Evolutionary conservation across 2,888 invertebrate species (phyloP).

Genomic region (Temnothorax unifasciatus): DNA sequence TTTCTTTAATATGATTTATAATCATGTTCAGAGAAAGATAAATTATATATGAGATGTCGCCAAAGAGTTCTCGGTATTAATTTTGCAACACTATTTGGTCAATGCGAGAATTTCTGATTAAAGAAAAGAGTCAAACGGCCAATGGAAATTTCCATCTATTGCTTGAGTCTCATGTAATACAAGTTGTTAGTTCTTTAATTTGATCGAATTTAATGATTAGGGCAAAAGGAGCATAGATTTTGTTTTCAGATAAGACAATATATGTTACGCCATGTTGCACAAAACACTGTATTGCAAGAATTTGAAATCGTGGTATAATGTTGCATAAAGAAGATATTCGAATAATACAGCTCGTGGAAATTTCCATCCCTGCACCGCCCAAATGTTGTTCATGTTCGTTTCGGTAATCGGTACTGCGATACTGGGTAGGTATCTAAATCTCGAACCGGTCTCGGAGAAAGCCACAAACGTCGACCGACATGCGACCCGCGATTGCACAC

Average conservation of each 20-base stretch:
- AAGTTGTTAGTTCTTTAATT: background rate
- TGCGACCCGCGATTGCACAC: background rate
- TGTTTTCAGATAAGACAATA: background rate
- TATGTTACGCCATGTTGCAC: no score
- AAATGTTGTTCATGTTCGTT: constrained; percentile 20
- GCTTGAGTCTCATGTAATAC: background rate
- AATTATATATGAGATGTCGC: background rate
- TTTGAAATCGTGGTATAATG: background rate
- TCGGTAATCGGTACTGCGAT: background rate
- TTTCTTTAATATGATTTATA: background rate
- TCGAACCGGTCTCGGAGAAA: constrained; percentile 44
- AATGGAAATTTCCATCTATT: constrained; percentile 6
- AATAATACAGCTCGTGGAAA: background rate
- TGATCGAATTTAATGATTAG: background rate
- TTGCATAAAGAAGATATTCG: background rate
- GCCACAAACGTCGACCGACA: background rate
- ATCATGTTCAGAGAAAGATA: background rate
- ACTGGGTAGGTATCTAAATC: constrained; percentile 9
- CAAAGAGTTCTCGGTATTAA: background rate
- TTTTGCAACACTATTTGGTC: background rate
- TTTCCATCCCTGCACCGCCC: constrained; percentile 4
- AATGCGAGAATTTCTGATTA: background rate
- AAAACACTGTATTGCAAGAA: background rate
- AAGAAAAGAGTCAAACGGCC: background rate
- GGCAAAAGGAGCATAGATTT: background rate